Evolutionary conservation across 1,140 invertebrate genomes (phyloP).

Genomic region (Drosophila trapezifrons): DNA sequence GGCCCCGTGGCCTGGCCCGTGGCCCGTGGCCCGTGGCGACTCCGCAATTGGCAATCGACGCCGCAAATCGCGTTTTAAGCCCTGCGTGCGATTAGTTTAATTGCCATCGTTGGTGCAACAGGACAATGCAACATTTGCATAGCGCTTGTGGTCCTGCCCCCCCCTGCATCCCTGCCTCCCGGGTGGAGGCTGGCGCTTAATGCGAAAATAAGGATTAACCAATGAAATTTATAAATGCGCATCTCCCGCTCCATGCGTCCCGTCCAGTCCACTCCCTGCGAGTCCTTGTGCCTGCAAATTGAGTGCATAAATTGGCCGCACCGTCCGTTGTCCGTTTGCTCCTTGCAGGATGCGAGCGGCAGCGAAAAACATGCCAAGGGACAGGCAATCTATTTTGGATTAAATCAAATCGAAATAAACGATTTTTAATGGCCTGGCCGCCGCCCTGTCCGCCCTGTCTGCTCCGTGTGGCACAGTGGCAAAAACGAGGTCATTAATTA

Average conservation of each 20-base stretch:
- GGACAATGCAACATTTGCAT: conserved; percentile 76
- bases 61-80: conserved; percentile 83
- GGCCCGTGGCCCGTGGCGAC: conserved; percentile 1
- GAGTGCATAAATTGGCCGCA: conserved; percentile 81
- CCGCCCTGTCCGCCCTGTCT: conserved; percentile 2
- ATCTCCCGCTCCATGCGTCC: conserved; percentile 6
- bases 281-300: conserved; percentile 63
- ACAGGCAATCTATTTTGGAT: conserved; percentile 83
- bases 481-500: conserved; percentile 84
- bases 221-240: conserved; percentile 83
- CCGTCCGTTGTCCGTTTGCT: conserved; percentile 8
- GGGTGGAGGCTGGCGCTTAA: conserved; percentile 60
- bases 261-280: background rate
- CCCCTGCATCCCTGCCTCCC: background rate
- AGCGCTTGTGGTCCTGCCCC: conserved; percentile 33
- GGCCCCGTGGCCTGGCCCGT: background rate
- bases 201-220: conserved; percentile 83
- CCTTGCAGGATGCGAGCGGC: background rate
- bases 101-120: conserved; percentile 72
- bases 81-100: conserved; percentile 84
- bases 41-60: conserved; percentile 70
- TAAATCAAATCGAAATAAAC: conserved; percentile 84
- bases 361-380: conserved; percentile 9
- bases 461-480: conserved; percentile 72
- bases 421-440: conserved; percentile 81